A percentile compares a stretch with the other conserved stretches of the same genome.
Evolutionary conservation across 2,113 vertebrate genomes (phyloP).

Genomic region (Alces alces): DNA sequence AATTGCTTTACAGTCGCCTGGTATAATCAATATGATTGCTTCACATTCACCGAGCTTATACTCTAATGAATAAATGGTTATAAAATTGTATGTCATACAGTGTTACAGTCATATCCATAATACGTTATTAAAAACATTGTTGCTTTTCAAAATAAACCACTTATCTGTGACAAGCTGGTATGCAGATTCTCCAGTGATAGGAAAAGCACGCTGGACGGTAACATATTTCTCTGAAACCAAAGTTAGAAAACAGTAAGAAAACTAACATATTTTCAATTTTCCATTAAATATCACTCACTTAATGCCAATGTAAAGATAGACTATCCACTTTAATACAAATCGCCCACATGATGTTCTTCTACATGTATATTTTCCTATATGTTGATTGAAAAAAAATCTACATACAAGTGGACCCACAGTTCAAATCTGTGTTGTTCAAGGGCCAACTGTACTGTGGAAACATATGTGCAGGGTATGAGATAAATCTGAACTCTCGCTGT

Average conservation of each 20-base stretch:
- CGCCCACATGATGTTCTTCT: background rate
- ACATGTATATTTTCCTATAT: background rate
- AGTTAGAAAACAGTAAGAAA: background rate
- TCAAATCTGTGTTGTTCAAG: background rate
- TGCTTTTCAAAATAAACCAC: background rate
- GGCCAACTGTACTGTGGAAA: background rate
- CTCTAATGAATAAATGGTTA: background rate
- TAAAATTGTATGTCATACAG: background rate
- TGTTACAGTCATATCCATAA: background rate
- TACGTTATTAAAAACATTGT: background rate
- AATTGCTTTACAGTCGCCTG: background rate
- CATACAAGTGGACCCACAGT: background rate
- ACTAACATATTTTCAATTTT: no score
- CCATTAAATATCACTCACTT: background rate
- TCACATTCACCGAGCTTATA: background rate
- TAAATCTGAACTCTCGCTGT: background rate
- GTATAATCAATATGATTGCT: background rate
- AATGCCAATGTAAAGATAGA: background rate
- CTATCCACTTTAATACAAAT: background rate
- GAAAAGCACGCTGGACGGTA: background rate
- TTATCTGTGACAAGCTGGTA: background rate
- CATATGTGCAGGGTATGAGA: background rate
- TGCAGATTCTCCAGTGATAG: background rate
- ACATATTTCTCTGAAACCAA: background rate
- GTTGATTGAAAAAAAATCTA: background rate